phyloP scores from a whole-genome alignment of 2,888 invertebrate genomes.

The Abrostola tripartita region DNA sequence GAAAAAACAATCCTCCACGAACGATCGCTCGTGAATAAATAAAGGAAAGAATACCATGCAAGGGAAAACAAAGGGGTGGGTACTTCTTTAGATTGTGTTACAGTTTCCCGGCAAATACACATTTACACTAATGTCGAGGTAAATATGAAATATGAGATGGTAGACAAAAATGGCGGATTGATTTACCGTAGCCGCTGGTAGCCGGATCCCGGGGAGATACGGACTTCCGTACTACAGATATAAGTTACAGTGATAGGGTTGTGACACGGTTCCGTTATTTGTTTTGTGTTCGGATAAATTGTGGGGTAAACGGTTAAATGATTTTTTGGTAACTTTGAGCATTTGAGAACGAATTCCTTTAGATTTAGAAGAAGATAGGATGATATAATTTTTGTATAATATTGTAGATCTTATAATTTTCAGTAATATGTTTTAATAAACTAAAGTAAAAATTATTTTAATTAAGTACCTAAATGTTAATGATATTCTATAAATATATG shows the following conservation, averaged over 20 bases:
- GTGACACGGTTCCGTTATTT: constrained; percentile 12
- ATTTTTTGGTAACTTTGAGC: neutral
- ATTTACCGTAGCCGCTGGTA: constrained; percentile 71
- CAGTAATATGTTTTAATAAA: too few species aligned
- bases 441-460: too few species aligned
- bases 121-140: constrained; percentile 72
- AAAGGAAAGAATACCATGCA: constrained; percentile 54
- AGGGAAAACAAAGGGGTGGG: constrained; percentile 52
- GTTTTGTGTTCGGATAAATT: neutral
- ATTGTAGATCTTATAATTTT: too few species aligned
- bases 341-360: neutral
- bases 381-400: neutral
- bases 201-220: constrained; percentile 66
- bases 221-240: constrained; percentile 54
- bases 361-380: neutral
- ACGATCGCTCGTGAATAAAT: constrained; percentile 59
- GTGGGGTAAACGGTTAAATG: neutral
- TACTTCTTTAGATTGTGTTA: constrained; percentile 63
- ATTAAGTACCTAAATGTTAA: too few species aligned
- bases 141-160: constrained; percentile 74
- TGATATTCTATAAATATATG: too few species aligned
- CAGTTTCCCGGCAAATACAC: constrained; percentile 65
- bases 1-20: constrained; percentile 53
- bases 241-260: constrained; percentile 50
- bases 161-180: constrained; percentile 72